Percentiles rank a stretch among this genome's conserved stretches.
phyloP scores from a whole-genome alignment of 2,797 vertebrate species.

The Myiothlypis chrysogaster region DNA sequence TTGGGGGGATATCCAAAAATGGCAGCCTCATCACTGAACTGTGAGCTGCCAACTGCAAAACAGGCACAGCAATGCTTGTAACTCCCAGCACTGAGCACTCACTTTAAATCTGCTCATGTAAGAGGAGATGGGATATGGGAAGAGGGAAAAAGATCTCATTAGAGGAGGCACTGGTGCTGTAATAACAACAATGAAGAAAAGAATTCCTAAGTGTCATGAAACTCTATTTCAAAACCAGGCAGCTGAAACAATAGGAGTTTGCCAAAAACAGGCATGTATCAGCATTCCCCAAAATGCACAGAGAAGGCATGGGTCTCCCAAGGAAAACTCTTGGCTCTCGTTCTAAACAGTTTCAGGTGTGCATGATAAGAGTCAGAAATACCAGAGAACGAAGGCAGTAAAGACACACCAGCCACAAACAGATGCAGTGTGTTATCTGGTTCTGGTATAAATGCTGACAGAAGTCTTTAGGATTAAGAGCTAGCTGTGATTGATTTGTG shows the following conservation, averaged over 20 bases:
- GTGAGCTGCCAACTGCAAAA: neutral
- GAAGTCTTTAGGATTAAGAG: neutral
- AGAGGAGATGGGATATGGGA: neutral
- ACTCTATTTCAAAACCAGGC: neutral
- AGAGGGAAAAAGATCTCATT: neutral
- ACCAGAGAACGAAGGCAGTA: neutral
- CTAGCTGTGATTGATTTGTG: neutral
- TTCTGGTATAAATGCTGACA: neutral
- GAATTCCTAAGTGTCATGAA: neutral
- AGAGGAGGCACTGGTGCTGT: neutral
- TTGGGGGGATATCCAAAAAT: neutral
- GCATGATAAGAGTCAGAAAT: neutral
- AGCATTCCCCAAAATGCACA: neutral
- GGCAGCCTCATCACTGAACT: accelerated
- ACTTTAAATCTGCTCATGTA: neutral
- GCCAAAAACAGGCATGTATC: neutral
- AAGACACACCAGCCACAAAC: neutral
- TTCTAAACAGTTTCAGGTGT: neutral
- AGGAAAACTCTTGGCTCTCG: neutral
- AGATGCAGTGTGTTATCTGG: neutral
- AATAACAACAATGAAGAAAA: neutral
- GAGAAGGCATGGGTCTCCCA: neutral
- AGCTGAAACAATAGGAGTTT: neutral
- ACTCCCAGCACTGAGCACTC: neutral
- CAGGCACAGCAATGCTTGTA: neutral